These are phyloP conservation scores for Poecilobothrus nobilitatus DNA, from an alignment of 2,888 invertebrate species.

Conservation along the genomic window DNA sequence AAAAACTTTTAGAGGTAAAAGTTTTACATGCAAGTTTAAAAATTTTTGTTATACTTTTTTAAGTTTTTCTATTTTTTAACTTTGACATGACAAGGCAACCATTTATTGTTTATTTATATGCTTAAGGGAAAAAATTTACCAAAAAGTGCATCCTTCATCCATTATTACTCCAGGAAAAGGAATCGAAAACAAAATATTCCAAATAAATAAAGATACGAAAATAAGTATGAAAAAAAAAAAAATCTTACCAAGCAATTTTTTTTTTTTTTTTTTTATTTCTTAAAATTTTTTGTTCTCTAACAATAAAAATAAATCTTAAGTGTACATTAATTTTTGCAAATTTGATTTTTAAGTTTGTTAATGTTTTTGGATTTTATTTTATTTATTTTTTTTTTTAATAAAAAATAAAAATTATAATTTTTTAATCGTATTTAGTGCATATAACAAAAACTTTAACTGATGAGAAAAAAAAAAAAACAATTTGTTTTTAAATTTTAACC, in stretches of 20 bases:
- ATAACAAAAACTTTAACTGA: too few species aligned
- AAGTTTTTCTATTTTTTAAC: too few species aligned
- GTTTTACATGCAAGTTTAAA: slow-evolving; percentile 4
- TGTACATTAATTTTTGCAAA: background rate
- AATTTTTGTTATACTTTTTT: too few species aligned
- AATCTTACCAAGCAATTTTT: background rate
- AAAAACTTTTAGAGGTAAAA: background rate
- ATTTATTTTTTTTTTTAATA: too few species aligned
- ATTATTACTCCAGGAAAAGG: background rate
- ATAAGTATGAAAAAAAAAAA: background rate
- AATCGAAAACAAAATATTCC: background rate
- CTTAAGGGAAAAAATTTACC: background rate
- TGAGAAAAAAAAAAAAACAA: too few species aligned
- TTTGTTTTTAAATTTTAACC: too few species aligned
- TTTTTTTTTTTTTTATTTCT: background rate
- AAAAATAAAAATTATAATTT: too few species aligned
- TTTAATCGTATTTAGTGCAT: too few species aligned
- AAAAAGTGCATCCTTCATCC: background rate
- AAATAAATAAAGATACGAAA: too few species aligned
- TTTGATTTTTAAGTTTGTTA: background rate
- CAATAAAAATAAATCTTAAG: background rate
- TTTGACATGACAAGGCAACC: slow-evolving; percentile 8
- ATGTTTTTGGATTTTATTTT: too few species aligned
- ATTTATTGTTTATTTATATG: slow-evolving; percentile 10
- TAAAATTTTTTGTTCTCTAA: background rate